These are phyloP conservation scores for Enteromius unitaeniatus DNA, from an alignment of 2,797 vertebrate genomes.

Conservation along the genomic window DNA sequence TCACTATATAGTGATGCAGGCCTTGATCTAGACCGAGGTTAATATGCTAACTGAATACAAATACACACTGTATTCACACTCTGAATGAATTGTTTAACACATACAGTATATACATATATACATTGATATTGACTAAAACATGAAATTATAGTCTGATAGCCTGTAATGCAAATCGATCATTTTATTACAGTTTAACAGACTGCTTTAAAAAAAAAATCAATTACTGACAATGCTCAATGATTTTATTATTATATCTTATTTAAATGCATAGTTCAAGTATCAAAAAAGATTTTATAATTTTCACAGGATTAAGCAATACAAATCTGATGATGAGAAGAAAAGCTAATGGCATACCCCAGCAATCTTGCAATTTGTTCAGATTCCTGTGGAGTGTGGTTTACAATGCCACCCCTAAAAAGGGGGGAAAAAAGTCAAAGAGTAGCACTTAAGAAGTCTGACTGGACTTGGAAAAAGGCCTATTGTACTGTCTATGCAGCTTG, in stretches of 20 bases:
- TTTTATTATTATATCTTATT: not conserved
- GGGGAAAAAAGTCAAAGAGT: not conserved
- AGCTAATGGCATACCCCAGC: not conserved
- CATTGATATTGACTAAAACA: not conserved
- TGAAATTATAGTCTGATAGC: not conserved
- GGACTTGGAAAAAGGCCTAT: not conserved
- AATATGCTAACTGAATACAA: conserved; percentile 3
- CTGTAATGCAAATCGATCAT: not conserved
- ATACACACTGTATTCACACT: not conserved
- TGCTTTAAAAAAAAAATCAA: not conserved
- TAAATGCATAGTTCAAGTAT: not conserved
- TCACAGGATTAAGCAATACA: not conserved
- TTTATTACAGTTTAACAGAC: not conserved
- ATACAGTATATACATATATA: not conserved
- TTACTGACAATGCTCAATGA: not conserved
- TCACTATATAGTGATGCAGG: not conserved
- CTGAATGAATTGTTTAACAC: not conserved
- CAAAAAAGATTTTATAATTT: not conserved
- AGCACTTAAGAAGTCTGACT: not conserved
- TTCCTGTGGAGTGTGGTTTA: not conserved
- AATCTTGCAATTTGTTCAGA: not conserved
- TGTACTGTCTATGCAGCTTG: not conserved
- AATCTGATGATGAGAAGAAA: not conserved
- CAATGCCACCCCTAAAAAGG: not conserved
- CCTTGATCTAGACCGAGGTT: conserved; percentile 20